These are phyloP conservation scores for Lepidocyrtinus sp. DNA, from an alignment of 2,888 invertebrate genomes.

Conservation along the genomic window DNA sequence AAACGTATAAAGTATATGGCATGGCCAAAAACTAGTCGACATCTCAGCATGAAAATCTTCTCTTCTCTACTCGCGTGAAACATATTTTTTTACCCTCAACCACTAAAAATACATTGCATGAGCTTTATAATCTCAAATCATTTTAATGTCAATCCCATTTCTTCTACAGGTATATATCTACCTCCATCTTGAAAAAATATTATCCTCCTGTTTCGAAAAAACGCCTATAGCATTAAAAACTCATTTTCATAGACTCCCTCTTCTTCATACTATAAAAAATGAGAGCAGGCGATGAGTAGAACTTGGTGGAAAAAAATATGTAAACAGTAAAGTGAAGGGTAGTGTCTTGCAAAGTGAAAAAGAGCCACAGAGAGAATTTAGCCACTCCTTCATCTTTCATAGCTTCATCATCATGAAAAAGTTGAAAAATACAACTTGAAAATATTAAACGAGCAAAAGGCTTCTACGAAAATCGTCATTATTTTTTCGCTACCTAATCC, in stretches of 20 bases:
- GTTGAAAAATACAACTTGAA: no score
- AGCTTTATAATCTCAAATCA: neutral
- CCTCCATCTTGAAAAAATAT: constrained; percentile 1
- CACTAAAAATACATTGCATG: neutral
- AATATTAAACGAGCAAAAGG: no score
- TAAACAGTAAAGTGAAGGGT: constrained; percentile 50
- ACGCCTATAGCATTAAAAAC: constrained; percentile 44
- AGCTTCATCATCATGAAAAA: constrained; percentile 27
- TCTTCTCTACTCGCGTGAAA: no score
- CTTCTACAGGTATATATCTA: neutral
- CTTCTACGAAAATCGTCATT: no score
- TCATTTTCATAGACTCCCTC: constrained; percentile 18
- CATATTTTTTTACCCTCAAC: neutral
- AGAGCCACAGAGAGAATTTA: constrained; percentile 54
- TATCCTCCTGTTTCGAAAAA: constrained; percentile 39
- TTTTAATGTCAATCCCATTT: neutral
- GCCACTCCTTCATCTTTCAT: constrained; percentile 55
- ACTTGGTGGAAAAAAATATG: constrained; percentile 1
- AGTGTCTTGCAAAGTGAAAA: constrained; percentile 46
- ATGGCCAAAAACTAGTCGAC: neutral
- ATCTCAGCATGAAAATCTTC: constrained; percentile 11
- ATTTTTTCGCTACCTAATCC: no score
- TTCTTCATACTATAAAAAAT: constrained; percentile 19
- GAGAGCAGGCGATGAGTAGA: constrained; percentile 31
- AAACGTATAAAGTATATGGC: neutral